These are phyloP conservation scores for Camponotus vicinus DNA, from an alignment of 1,140 invertebrate genomes.

Conservation along the genomic window DNA sequence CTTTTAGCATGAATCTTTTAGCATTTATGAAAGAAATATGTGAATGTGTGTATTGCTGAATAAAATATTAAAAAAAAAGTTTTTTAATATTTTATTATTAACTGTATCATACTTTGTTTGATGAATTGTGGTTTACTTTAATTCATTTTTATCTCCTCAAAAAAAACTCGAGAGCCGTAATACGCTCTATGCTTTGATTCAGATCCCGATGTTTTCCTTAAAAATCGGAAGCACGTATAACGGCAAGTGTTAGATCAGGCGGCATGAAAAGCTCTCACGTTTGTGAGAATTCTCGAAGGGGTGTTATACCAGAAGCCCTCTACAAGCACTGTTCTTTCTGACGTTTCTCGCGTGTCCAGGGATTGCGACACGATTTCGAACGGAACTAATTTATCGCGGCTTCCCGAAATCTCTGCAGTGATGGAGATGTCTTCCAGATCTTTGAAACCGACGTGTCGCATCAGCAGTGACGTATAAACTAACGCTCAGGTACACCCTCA, in stretches of 20 bases:
- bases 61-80: neutral
- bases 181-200: neutral
- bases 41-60: neutral
- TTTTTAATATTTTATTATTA: conserved; percentile 1
- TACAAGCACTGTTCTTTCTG: conserved; percentile 39
- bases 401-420: conserved; percentile 9
- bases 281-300: conserved; percentile 14
- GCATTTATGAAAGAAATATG: neutral
- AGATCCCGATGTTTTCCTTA: conserved; percentile 31
- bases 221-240: conserved; percentile 39
- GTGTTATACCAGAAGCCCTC: neutral
- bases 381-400: conserved; percentile 39
- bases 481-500: neutral
- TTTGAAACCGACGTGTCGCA: neutral
- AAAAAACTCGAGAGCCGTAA: neutral
- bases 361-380: conserved; percentile 53
- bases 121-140: too few relatives aligned
- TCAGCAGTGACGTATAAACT: conserved; percentile 30
- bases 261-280: conserved; percentile 51
- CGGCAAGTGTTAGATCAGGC: neutral
- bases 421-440: neutral
- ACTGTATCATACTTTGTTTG: neutral
- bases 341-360: conserved; percentile 43
- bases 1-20: neutral
- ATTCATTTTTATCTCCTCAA: neutral